phyloP scores from a whole-genome alignment of 2,888 invertebrate species.

The Stenchaetothrips biformis region DNA sequence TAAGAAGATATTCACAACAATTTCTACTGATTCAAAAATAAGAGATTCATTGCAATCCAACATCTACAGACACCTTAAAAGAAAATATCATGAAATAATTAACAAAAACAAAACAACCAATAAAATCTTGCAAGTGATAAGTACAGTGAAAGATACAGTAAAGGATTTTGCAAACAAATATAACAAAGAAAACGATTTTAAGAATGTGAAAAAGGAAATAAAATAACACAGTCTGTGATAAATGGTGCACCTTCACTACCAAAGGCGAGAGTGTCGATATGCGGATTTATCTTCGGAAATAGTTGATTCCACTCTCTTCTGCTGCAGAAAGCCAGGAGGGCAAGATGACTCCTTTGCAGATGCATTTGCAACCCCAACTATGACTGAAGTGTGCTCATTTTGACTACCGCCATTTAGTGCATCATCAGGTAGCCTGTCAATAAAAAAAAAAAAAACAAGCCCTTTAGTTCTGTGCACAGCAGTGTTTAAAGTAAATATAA shows the following conservation, averaged over 20 bases:
- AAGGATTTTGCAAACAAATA: too few species aligned
- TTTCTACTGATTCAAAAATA: too few species aligned
- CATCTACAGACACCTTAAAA: too few species aligned
- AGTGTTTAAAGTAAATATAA: not conserved
- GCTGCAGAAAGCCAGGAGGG: not conserved
- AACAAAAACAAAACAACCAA: not conserved
- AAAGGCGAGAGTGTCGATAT: constrained; percentile 14
- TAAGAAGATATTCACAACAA: too few species aligned
- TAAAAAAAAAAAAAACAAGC: not conserved
- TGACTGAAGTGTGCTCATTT: constrained; percentile 4
- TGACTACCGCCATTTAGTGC: constrained; percentile 23
- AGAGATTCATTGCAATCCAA: too few species aligned
- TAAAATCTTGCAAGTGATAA: not conserved
- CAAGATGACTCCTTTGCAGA: not conserved
- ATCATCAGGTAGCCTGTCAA: constrained; percentile 6
- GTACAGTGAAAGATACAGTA: not conserved
- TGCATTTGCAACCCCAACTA: not conserved
- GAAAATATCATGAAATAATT: too few species aligned
- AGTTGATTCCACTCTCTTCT: not conserved
- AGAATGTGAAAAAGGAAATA: not conserved
- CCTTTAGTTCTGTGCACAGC: too few species aligned
- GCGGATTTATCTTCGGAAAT: constrained; percentile 17
- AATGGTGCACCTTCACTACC: constrained; percentile 1
- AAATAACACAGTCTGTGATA: not conserved
- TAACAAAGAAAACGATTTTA: not conserved